Base-by-base conservation (phyloP, 2,888 invertebrate genomes). In the Bellardia pandia region DNA sequence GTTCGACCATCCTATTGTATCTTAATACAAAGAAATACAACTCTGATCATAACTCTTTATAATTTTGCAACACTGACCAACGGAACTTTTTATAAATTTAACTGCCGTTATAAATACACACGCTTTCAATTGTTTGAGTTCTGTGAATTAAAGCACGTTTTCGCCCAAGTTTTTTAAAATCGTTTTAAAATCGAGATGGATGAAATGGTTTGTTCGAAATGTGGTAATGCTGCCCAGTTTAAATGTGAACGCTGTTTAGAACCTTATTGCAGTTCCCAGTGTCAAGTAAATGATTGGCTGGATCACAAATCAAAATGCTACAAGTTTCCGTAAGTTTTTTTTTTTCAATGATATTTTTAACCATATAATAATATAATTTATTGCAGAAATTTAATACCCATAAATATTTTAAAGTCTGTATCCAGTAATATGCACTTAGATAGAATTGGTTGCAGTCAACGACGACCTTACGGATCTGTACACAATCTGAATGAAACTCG, bases 231-330 rank as follows among this genome's bases (percentile, higher is more conserved):
- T 11, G 88, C 89, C 0, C 78, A 80, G 30, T 86, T 85, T 40
- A 85, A 85, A 58, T 89, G 89, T 58, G 87, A 89, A 30, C 88
- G 89, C 3, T 89, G 89, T 14, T 74, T 79, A 13, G 89, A 89
- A 42, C 72, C 79, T 0, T 89, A 89, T 72, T 89, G 89, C 33
- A 86, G 85, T n/a, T 66, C 83, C 3, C 86, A 86, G 4, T 89
- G 89, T 60, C 89, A 90, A 71, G 62, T 83, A 93, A 94, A 40
- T 6, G 89, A 89, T 77, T 89, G 89, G 89, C 82, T 82, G 16
- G 95, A 95, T 94, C 95, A 95, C 58, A 89, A 89, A 62, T 37
- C 82, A 7, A 85, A 58, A 45, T 91, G 90, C 48, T 89, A 88
- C 45, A 89, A 89, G 69, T 90, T 91, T 81, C 90, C 90, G 90